A percentile compares a stretch with the other conserved stretches of the same genome.
Conservation (phyloP, 2,888 invertebrate species). For the Smittia sp. region DNA sequence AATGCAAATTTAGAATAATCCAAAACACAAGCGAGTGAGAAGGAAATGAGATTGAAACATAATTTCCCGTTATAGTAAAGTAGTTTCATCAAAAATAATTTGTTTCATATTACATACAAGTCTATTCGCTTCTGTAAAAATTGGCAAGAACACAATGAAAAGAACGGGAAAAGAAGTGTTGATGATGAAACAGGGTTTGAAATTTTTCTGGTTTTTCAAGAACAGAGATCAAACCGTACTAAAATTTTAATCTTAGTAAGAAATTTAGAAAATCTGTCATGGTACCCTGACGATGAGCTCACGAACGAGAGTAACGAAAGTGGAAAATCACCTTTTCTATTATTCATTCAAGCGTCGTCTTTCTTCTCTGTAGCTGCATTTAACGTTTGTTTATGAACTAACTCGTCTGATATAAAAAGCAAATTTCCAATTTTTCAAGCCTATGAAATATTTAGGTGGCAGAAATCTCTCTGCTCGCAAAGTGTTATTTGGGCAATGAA, state of each 20-base stretch:
- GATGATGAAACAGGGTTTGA: not conserved
- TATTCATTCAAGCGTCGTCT: slow-evolving; percentile 16
- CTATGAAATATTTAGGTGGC: not conserved
- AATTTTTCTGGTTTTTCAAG: no score
- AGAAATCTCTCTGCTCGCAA: not conserved
- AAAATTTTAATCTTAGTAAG: no score
- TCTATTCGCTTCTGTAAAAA: not conserved
- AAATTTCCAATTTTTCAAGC: not conserved
- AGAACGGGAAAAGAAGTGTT: not conserved
- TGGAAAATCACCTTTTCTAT: not conserved
- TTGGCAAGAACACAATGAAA: not conserved
- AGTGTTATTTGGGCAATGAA: not conserved
- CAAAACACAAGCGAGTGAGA: slow-evolving; percentile 10
- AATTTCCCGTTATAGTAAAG: slow-evolving; percentile 39
- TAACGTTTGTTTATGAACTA: not conserved
- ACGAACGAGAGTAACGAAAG: not conserved
- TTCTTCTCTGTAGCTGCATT: slow-evolving; percentile 1
- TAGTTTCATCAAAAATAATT: slow-evolving; percentile 21
- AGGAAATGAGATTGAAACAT: slow-evolving; percentile 34
- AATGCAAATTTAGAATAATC: no score
- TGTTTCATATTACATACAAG: not conserved
- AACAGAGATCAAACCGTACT: no score
- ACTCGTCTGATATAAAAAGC: not conserved
- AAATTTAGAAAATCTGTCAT: no score
- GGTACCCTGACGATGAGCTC: no score